Conservation (phyloP, 2,797 vertebrate species). For the Gobionotothen gibberifrons region DNA sequence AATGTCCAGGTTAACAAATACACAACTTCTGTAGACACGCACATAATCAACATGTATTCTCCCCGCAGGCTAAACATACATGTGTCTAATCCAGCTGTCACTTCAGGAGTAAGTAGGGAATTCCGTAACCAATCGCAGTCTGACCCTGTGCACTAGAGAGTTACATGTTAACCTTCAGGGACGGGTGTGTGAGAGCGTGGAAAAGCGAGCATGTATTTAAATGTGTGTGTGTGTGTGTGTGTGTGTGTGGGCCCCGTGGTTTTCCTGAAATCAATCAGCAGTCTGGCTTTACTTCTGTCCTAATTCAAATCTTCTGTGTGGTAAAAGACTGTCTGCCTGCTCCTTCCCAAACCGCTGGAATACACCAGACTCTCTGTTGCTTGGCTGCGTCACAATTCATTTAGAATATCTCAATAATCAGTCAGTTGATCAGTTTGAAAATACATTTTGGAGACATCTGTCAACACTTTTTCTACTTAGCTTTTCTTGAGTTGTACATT, state of each 20-base stretch:
- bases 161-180: slow-evolving; percentile 59
- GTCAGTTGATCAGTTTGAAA: slow-evolving; percentile 30
- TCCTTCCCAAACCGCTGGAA: slow-evolving; percentile 26
- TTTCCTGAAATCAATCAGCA: slow-evolving; percentile 70
- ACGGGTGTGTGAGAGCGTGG: slow-evolving; percentile 23
- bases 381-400: slow-evolving; percentile 12
- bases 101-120: slow-evolving; percentile 53
- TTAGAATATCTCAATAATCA: slow-evolving; percentile 20
- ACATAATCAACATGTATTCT: slow-evolving; percentile 24
- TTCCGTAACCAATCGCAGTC: slow-evolving; percentile 68
- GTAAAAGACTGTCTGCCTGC: slow-evolving; percentile 56
- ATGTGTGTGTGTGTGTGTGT: slow-evolving; percentile 54
- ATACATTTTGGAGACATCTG: slow-evolving; percentile 22
- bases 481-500: background rate
- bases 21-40: background rate
- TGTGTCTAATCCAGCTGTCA: slow-evolving; percentile 49
- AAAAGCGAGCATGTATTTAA: slow-evolving; percentile 34
- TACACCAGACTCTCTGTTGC: slow-evolving; percentile 32
- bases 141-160: slow-evolving; percentile 48
- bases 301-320: slow-evolving; percentile 62
- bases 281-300: slow-evolving; percentile 69
- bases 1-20: background rate
- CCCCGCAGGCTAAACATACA: slow-evolving; percentile 18
- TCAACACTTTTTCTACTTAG: slow-evolving; percentile 1
- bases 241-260: slow-evolving; percentile 57